phyloP scores from a whole-genome alignment of 2,113 vertebrate species.

The Stictonetta naevosa region DNA sequence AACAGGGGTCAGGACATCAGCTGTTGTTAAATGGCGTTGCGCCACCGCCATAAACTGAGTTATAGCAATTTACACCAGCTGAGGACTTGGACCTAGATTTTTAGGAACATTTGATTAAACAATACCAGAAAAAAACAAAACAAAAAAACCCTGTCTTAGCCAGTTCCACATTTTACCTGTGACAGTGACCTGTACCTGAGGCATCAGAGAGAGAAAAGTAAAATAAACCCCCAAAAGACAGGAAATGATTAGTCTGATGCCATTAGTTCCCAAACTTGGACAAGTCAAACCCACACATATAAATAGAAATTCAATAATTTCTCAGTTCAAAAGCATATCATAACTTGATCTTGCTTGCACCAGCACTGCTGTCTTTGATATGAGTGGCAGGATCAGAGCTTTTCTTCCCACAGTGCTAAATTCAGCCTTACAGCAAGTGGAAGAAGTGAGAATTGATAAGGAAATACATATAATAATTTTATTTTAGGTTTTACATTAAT shows the following conservation, averaged over 20 bases:
- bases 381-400: neutral
- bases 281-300: neutral
- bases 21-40: neutral
- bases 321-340: neutral
- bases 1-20: neutral
- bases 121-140: neutral
- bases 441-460: neutral
- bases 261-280: neutral
- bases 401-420: neutral
- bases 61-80: constrained; percentile 15
- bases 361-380: neutral
- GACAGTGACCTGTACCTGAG: neutral
- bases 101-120: constrained; percentile 7
- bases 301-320: neutral
- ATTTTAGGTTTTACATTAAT: constrained; percentile 9
- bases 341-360: neutral
- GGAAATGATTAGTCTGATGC: neutral
- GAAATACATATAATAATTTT: neutral
- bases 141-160: neutral
- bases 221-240: neutral
- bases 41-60: neutral
- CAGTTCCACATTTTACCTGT: neutral
- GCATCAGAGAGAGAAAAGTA: neutral
- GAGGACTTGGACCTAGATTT: constrained; percentile 32
- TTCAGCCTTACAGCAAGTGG: neutral